Base-by-base conservation (phyloP, 2,888 invertebrate species). In the Drosophila mulleri region DNA sequence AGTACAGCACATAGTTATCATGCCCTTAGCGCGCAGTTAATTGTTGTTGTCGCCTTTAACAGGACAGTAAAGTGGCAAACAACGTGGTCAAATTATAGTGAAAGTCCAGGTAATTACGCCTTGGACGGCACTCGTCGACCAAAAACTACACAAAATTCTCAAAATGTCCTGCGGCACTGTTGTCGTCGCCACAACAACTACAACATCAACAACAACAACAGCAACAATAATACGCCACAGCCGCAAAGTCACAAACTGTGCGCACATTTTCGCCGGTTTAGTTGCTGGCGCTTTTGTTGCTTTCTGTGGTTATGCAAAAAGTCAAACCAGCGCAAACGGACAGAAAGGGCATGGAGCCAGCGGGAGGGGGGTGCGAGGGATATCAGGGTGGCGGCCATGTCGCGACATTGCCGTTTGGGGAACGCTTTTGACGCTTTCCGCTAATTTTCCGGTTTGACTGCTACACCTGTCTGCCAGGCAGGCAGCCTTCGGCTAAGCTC, bases 391-490 rank as follows among this genome's bases (percentile, higher is more conserved):
- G 32, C 12, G 32, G 62, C 78, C 74, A 77, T 78, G 72, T 72
- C 86, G 82, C 80, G 87, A 83, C 89, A 85, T 72, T 75, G 78
- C 85, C 77, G 88, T 88, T 87, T 81, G 88, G 89, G 88, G 86
- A 88, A 76, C 86, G 77, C 83, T 85, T 88, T 87, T 87, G 88
- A 85, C 85, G 89, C 89, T 89, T 88, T 83, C 86, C 86, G 89
- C 86, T 89, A 87, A 87, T 87, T 89, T 87, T 87, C 89, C 89
- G 86, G 88, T 75, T 85, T 89, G 89, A 72, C 80, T 80, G 86
- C 68, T 78, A 83, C 83, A 82, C 79, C 88, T 80, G 83, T 82
- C 85, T 78, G 71, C 82, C 68, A 63, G 62, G 41, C 68, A 63
- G 64, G 44, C 72, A 63, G 57, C 62, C 67, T 66, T 57, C 53